Evolutionary conservation across 1,140 invertebrate species (phyloP), one percentile per base, ranked within the genome.

Genomic region (Gerris buenoi): DNA sequence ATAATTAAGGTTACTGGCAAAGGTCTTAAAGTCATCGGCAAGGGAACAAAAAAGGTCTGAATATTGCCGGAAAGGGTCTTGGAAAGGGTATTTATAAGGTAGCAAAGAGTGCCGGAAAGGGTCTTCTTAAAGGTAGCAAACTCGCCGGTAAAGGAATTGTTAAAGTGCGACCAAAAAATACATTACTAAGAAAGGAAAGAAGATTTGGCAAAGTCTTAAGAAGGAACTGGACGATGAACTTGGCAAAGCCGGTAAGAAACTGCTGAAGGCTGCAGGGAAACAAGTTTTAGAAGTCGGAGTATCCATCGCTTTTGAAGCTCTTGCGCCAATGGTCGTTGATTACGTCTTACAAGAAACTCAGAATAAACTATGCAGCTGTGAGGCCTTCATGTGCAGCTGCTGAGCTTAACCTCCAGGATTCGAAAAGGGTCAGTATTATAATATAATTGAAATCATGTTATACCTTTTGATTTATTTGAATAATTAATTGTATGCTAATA

Each of bases 391-490:
- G 22, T 60, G 58, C 58, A 60, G 23, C 15, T 60, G 58, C 22
- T 60, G 58, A 5, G 58, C 58, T 60, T 22, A 60, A 60, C 58
- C 58, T 60, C 58, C 58, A 60, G 58, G 58, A 15, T 60, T 60
- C 22, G 23, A 15, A 22, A 25, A 60, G 58, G 58, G 58, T 60
- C 10, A 22, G 15, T 60, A n/a, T n/a, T n/a, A n/a, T n/a, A n/a
- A n/a, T n/a, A n/a, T n/a, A n/a, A n/a, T n/a, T n/a, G n/a, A n/a
- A n/a, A n/a, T n/a, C n/a, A n/a, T n/a, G n/a, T n/a, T n/a, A n/a
- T n/a, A n/a, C n/a, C n/a, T n/a, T n/a, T n/a, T n/a, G n/a, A n/a
- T n/a, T n/a, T n/a, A n/a, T n/a, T n/a, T n/a, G n/a, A n/a, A n/a
- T n/a, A n/a, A n/a, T n/a, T n/a, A n/a, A n/a, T n/a, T n/a, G n/a